Base-by-base conservation (phyloP, 2,888 invertebrate genomes). In the Ophioninae sp. region DNA sequence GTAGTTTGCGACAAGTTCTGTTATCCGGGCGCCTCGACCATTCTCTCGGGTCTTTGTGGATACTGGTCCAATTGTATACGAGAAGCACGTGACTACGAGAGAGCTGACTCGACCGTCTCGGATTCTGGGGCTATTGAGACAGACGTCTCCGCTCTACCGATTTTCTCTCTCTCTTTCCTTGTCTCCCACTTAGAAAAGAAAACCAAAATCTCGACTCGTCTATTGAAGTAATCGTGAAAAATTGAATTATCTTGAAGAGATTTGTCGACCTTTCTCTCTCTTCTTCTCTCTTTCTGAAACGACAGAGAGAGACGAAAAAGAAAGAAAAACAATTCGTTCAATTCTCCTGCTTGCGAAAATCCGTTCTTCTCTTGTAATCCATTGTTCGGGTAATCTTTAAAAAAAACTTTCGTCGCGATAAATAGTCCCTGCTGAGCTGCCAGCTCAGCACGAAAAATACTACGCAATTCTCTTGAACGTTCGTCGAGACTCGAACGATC, bases 101-200 rank as follows among this genome's bases (percentile, higher is more conserved):
- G 71, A 79, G 76, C 83, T 83, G 83, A 83, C 83, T 83, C 79
- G 72, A 77, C 83, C 68, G 79, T 83, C 83, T 83, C 67, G 73
- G 61, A 72, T 63, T 72, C 41, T 44, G 44, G 8, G 67, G 69
- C 56, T 58, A 20, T 30, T 30, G 65, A 72, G 59, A 72, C 58
- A 65, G 78, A 65, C 56, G 67, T 61, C 51, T 71, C n/a, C 20
- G 30, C 17, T 61, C 22, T 1, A 3, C 23, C 39, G 2, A 30
- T 37, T 67, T 39, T 64, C 39, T 30, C 59, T 44, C 59, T 13
- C 41, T 44, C 63, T 63, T 30, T 63, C 44, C 30, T 8, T 30
- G 6, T 20, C 41, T 61, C 72, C 22, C 76, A 72, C 44, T 30
- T 17, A 20, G 41, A 75, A 10, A 51, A 65, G 13, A 59, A 39